Evolutionary conservation across 2,888 invertebrate species (phyloP), one percentile per base, ranked within the genome.

Genomic region (Heliothis peltigera): DNA sequence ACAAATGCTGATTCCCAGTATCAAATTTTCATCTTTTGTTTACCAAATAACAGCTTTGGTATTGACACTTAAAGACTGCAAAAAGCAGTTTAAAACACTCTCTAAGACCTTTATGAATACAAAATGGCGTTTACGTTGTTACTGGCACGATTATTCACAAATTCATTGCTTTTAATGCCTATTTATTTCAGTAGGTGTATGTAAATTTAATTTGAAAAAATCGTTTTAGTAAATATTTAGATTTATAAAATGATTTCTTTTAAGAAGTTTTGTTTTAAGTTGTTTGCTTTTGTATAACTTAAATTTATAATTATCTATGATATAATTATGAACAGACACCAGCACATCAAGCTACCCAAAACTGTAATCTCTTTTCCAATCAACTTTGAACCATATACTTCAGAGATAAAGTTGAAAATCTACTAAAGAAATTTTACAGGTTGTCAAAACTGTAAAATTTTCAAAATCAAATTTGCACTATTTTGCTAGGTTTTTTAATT

Each of bases 21-120:
- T 48, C 10, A 8, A 25, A 66, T 44, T 18, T 42, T 25, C 35
- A n/a, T 17, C 4, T 32, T 39, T 39, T 32, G 44, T 65, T 15
- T 55, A 65, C 44, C 49, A 64, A 19, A 18, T n/a, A 12, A 32
- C 47, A 18, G 18, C 5, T 51, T 21, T 4, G 18, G 12, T 55
- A 75, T 69, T 60, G 28, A 55, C 43, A 44, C 55, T 60, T 39
- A 70, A 70, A 75, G 19, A 17, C 60, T 47, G 47, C 18, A 12
- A 28, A 35, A 49, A 48, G 43, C 52, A 70, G 60, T 68, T 75
- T 49, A 68, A 59, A 70, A 43, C 10, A 39, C 53, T n/a, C 28
- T 66, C 19, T 44, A n/a, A 49, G 18, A 48, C 47, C 55, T 43
- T 69, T 70, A 60, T 70, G 76, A 70, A 75, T 75, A 48, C 56